A percentile compares a stretch with the other conserved stretches of the same genome.
These are phyloP conservation scores for Drosophila eohydei DNA, from an alignment of 2,888 invertebrate species.

Conservation along the genomic window DNA sequence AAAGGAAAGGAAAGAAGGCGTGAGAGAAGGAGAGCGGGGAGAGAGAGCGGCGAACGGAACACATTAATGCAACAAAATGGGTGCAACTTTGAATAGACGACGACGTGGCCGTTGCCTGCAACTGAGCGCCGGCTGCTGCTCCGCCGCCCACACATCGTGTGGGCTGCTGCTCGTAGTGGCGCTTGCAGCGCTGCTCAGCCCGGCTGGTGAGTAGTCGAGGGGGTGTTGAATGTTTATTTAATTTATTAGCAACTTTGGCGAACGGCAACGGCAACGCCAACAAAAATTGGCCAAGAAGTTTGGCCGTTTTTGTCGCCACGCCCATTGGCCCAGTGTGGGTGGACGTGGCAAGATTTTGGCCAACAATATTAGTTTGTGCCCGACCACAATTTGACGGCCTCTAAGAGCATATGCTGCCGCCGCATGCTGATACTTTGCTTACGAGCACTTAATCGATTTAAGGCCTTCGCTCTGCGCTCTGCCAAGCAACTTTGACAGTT, in stretches of 20 bases:
- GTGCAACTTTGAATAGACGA: conserved; percentile 69
- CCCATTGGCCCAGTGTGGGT: neutral
- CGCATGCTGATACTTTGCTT: conserved; percentile 50
- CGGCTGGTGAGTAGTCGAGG: conserved; percentile 48
- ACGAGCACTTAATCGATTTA: conserved; percentile 62
- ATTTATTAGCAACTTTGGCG: conserved; percentile 68
- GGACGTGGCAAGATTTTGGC: conserved; percentile 49
- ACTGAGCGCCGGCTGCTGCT: conserved; percentile 19
- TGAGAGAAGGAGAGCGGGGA: neutral
- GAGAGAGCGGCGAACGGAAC: conserved; percentile 17
- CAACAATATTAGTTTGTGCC: conserved; percentile 58
- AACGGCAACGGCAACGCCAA: conserved; percentile 35
- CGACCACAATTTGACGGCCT: conserved; percentile 53
- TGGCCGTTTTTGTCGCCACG: conserved; percentile 21
- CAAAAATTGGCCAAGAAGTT: conserved; percentile 59
- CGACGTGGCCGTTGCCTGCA: conserved; percentile 41
- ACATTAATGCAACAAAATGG: conserved; percentile 70
- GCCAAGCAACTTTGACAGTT: conserved; percentile 55
- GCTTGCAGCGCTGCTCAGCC: conserved; percentile 36
- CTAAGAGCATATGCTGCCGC: conserved; percentile 33
- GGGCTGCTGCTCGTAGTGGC: conserved; percentile 39
- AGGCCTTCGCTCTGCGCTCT: conserved; percentile 36
- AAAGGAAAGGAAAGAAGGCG: neutral
- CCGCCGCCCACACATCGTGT: conserved; percentile 19
- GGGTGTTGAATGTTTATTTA: conserved; percentile 60